Percentiles rank a stretch among this genome's conserved stretches.
phyloP scores from a whole-genome alignment of 2,888 invertebrate species.

The Tetragnatha montana region DNA sequence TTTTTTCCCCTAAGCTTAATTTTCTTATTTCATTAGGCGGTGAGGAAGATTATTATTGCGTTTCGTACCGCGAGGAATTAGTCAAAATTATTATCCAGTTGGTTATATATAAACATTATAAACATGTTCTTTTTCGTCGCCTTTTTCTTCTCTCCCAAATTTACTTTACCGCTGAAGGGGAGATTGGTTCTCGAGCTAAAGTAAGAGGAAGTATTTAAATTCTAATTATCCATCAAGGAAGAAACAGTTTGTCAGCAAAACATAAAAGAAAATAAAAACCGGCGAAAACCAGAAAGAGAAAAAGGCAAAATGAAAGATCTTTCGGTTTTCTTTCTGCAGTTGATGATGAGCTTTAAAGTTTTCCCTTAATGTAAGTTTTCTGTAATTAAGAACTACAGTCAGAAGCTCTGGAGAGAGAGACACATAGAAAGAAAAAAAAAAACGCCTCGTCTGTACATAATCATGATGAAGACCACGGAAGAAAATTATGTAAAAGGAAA shows the following conservation, averaged over 20 bases:
- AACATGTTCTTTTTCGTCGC: conserved; percentile 42
- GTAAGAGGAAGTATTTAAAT: conserved; percentile 68
- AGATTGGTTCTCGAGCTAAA: conserved; percentile 53
- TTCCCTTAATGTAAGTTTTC: conserved; percentile 71
- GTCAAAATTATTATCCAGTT: conserved; percentile 61
- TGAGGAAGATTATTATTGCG: conserved; percentile 66
- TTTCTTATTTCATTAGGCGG: conserved; percentile 70
- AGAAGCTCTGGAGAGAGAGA: conserved; percentile 35
- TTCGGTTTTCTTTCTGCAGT: conserved; percentile 57
- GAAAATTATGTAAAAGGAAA: conserved; percentile 64
- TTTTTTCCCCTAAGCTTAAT: conserved; percentile 64
- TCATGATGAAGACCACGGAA: conserved; percentile 64
- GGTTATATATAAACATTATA: conserved; percentile 66
- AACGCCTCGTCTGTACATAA: conserved; percentile 53
- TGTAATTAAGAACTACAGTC: conserved; percentile 71
- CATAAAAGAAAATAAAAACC: conserved; percentile 40
- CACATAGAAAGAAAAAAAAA: conserved; percentile 15
- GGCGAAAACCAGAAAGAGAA: conserved; percentile 8
- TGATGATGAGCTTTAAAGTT: conserved; percentile 69
- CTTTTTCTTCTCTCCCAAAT: conserved; percentile 33
- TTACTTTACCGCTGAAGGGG: conserved; percentile 35
- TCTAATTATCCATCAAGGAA: conserved; percentile 68
- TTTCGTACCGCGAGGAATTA: conserved; percentile 66
- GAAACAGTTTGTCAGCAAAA: conserved; percentile 67
- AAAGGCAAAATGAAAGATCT: conserved; percentile 66